A percentile compares a stretch with the other conserved stretches of the same genome.
Evolutionary conservation across 2,797 vertebrate species (phyloP).

Genomic region (Sylvilagus floridanus): DNA sequence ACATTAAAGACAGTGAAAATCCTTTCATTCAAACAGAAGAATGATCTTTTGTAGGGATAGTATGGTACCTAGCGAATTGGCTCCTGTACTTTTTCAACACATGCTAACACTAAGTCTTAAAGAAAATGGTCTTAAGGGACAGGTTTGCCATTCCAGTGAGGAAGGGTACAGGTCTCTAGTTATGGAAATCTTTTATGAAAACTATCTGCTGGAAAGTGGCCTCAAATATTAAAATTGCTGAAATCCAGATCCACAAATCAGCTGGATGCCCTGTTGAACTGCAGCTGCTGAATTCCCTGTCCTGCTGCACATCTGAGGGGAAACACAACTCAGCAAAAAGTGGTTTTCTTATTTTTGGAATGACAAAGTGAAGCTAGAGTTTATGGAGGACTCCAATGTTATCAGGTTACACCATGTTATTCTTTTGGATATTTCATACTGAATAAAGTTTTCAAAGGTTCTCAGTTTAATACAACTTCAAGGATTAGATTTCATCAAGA

Average conservation of each 20-base stretch:
- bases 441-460: background rate
- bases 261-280: conserved; percentile 22
- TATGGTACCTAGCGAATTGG: background rate
- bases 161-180: background rate
- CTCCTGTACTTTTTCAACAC: background rate
- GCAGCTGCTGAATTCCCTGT: conserved; percentile 44
- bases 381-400: background rate
- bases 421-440: background rate
- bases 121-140: background rate
- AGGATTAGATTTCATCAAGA: background rate
- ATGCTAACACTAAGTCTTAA: background rate
- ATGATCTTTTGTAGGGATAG: background rate
- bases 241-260: conserved; percentile 60
- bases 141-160: background rate
- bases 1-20: background rate
- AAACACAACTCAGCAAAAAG: conserved; percentile 40
- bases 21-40: background rate
- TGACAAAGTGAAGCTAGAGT: background rate
- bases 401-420: background rate
- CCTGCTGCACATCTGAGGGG: background rate
- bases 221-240: conserved; percentile 60
- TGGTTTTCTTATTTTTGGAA: conserved; percentile 38
- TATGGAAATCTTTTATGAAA: conserved; percentile 3
- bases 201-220: background rate
- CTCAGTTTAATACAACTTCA: background rate